Percentiles rank a stretch among this genome's conserved stretches.
Evolutionary conservation across 2,113 vertebrate genomes (phyloP).

Genomic region (Mus spicilegus): DNA sequence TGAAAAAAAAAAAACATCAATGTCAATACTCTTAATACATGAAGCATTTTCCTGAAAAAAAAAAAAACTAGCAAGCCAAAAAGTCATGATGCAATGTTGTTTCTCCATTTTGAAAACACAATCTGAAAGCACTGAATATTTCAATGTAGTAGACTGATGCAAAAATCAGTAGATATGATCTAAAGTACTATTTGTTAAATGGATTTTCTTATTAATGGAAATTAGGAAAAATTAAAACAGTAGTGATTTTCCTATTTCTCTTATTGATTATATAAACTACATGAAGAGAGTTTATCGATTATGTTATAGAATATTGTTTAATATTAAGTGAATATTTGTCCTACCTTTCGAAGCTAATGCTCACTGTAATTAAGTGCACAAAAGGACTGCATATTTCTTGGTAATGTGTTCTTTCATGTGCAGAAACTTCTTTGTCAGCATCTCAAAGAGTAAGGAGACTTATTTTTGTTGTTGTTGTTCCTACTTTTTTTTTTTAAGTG

Average conservation of each 20-base stretch:
- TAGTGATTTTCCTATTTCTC: neutral
- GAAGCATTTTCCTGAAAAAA: constrained; percentile 9
- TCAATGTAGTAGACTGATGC: neutral
- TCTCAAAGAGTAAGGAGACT: neutral
- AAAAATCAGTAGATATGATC: neutral
- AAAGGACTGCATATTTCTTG: neutral
- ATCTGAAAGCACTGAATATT: neutral
- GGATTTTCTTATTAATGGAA: neutral
- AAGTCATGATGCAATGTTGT: neutral
- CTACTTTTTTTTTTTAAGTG: neutral
- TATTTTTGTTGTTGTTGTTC: neutral
- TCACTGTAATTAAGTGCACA: constrained; percentile 8
- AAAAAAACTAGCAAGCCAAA: neutral
- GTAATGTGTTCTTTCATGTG: neutral
- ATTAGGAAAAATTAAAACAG: neutral
- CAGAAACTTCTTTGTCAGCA: neutral
- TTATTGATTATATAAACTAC: neutral
- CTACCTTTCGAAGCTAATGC: neutral
- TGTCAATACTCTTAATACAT: neutral
- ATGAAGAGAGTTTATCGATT: neutral
- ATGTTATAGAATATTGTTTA: neutral
- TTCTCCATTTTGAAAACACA: neutral
- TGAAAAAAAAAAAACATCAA: neutral
- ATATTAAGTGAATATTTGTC: constrained; percentile 4
- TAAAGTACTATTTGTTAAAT: neutral